A percentile compares a stretch with the other conserved stretches of the same genome.
Evolutionary conservation across 1,140 invertebrate genomes (phyloP).

Genomic region (Aphidius ervi): DNA sequence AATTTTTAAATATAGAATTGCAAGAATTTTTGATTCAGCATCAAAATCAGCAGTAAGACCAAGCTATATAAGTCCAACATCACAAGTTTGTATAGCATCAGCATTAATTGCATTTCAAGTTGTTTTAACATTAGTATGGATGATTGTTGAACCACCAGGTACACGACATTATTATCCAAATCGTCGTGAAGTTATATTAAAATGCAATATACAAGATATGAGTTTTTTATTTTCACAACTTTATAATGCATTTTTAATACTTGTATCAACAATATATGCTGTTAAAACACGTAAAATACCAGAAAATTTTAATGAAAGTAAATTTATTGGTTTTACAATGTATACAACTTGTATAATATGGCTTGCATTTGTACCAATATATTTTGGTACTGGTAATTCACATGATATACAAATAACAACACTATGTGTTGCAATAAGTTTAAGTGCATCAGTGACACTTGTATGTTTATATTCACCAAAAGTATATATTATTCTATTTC

Average conservation of each 20-base stretch:
- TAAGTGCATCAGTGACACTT: constrained; percentile 68
- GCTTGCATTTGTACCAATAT: constrained; percentile 72
- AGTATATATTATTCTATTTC: constrained; percentile 69
- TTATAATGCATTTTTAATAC: constrained; percentile 72
- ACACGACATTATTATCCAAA: constrained; percentile 56
- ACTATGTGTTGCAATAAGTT: constrained; percentile 67
- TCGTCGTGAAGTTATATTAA: constrained; percentile 54
- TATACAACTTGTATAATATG: constrained; percentile 76
- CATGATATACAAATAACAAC: constrained; percentile 69
- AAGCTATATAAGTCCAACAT: constrained; percentile 70
- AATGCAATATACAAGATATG: constrained; percentile 64
- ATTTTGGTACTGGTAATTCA: constrained; percentile 66
- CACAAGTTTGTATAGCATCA: constrained; percentile 66
- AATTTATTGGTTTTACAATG: constrained; percentile 74
- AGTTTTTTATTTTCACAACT: constrained; percentile 65
- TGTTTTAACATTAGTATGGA: constrained; percentile 52
- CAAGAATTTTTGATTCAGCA: constrained; percentile 70
- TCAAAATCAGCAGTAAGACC: constrained; percentile 64
- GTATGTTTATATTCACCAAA: constrained; percentile 72
- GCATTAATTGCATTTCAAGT: constrained; percentile 61
- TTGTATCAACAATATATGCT: constrained; percentile 71
- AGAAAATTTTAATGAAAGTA: constrained; percentile 74
- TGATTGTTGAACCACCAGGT: constrained; percentile 65
- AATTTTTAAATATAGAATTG: constrained; percentile 52
- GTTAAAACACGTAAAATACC: constrained; percentile 73